Evolutionary conservation across 2,888 invertebrate genomes (phyloP).

Genomic region (Heliconius ethilla): DNA sequence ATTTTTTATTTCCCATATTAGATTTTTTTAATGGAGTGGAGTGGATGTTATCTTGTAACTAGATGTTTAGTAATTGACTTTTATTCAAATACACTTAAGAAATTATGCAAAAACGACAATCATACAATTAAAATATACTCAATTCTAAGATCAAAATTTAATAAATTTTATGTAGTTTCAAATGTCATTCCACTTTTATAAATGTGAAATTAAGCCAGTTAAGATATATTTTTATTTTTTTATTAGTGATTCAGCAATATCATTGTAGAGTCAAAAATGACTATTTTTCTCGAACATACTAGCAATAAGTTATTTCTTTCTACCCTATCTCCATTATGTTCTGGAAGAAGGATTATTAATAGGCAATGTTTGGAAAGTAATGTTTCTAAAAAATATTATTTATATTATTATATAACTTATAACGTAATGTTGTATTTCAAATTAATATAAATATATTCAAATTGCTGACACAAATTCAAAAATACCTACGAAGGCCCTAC

Average conservation of each 20-base stretch:
- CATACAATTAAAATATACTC: not conserved
- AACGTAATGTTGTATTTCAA: not conserved
- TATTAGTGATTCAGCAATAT: too few relatives aligned
- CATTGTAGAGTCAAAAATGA: too few relatives aligned
- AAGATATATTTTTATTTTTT: too few relatives aligned
- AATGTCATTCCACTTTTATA: not conserved
- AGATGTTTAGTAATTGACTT: not conserved
- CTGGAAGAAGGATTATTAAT: not conserved
- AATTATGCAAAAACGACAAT: not conserved
- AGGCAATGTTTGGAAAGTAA: not conserved
- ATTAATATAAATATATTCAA: not conserved
- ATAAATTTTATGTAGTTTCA: not conserved
- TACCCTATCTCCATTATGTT: too few relatives aligned
- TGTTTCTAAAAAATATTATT: too few relatives aligned
- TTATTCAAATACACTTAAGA: not conserved
- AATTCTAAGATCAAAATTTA: not conserved
- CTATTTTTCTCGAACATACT: too few relatives aligned
- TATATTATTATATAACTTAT: too few relatives aligned
- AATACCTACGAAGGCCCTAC: not conserved
- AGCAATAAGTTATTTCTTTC: too few relatives aligned
- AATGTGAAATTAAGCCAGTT: too few relatives aligned
- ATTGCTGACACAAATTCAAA: not conserved
- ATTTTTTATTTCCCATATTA: not conserved
- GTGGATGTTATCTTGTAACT: too few relatives aligned
- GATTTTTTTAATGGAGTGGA: not conserved